Base-by-base conservation (phyloP, 1,140 invertebrate species). In the Saxidomus purpurata region DNA sequence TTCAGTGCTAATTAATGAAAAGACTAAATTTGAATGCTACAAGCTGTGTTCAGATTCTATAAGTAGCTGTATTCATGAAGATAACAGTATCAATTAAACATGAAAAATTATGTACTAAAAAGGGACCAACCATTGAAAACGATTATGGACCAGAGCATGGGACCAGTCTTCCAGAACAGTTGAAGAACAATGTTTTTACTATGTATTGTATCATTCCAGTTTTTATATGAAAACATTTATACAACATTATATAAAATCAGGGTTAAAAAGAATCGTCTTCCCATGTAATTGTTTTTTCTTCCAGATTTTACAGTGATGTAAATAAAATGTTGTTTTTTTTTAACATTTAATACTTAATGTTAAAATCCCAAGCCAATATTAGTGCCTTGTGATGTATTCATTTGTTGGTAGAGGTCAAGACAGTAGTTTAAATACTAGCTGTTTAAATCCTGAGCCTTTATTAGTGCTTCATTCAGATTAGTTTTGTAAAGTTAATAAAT, bases 241-340 rank as follows among this genome's bases (percentile, higher is more conserved):
- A 63, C 8, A 28, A 15, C n/a, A 22, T 4, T 63, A 63, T 63
- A n/a, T 63, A 4, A 63, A 28, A 11, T 63, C 59, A 63, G 59
- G 59, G 59, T 63, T 28, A 4, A 28, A 63, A 28, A 63, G 11
- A 43, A 4, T 43, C 6, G 59, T 63, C 59, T 63, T 63, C 59
- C 59, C 59, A 25, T n/a, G 25, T 63, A 9, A 22, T 22, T 55
- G 25, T 25, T 63, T 63, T 28, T 63, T 25, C 59, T 28, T 63
- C 19, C n/a, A 63, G n/a, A 63, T 63, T 63, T 63, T 63, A 63
- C n/a, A 63, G 25, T 28, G 8, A 8, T 63, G 59, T 63, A 63
- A 8, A 63, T 63, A 63, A 28, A 63, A n/a, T 63, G 59, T 63
- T 63, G 28, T 59, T 22, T 63, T 63, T 63, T 63, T 63, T 63